Evolutionary conservation across 1,140 invertebrate species (phyloP).

Genomic region (Archegozetes longisetosus): DNA sequence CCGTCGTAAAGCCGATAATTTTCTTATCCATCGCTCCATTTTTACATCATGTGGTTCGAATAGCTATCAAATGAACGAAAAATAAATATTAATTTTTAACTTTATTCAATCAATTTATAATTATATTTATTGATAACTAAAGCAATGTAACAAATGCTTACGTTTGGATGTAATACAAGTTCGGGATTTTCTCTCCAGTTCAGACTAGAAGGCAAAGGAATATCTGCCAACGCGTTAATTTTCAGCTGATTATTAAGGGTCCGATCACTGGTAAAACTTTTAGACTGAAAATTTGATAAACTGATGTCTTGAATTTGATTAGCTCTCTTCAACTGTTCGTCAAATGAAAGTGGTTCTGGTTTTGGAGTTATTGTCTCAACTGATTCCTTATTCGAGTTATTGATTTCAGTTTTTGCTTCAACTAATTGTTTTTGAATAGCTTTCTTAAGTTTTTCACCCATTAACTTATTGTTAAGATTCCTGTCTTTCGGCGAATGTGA

Average conservation of each 20-base stretch:
- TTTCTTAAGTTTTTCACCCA: slow-evolving; percentile 10
- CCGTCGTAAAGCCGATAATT: background rate
- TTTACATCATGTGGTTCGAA: background rate
- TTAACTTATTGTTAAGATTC: too few relatives aligned
- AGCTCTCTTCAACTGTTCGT: slow-evolving; percentile 2
- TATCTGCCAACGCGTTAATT: background rate
- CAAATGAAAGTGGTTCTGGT: background rate
- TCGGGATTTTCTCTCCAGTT: slow-evolving; percentile 1
- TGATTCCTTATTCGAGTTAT: too few relatives aligned
- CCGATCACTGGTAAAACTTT: slow-evolving; percentile 4
- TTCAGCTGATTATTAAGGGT: background rate
- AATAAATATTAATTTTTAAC: background rate
- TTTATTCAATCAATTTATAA: too few relatives aligned
- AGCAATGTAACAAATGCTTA: too few relatives aligned
- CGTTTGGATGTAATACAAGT: background rate
- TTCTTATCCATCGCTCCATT: background rate
- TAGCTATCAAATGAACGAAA: background rate
- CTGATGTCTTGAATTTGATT: slow-evolving; percentile 7
- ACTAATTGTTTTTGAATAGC: background rate
- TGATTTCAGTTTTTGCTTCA: background rate
- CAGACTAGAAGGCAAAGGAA: slow-evolving; percentile 1
- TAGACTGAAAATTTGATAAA: background rate
- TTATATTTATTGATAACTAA: too few relatives aligned
- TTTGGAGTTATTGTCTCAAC: too few relatives aligned
- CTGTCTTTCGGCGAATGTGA: too few relatives aligned